Base-by-base conservation (phyloP, 2,113 vertebrate species). In the Sebastes schlegelii region DNA sequence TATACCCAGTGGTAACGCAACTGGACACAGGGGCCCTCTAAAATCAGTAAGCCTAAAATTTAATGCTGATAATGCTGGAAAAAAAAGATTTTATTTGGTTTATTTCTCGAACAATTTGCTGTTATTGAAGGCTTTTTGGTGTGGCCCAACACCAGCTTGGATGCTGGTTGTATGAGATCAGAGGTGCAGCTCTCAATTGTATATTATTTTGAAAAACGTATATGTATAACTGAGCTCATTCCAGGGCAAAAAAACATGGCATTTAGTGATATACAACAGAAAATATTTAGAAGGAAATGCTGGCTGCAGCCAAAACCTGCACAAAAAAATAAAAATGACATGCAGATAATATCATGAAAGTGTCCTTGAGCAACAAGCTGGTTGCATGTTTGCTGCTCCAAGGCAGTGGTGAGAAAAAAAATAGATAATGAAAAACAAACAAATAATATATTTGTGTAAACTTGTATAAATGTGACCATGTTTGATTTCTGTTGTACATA, bases 51-150 rank as follows among this genome's bases (percentile, higher is more conserved):
- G 23, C 23, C 16, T 69, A 19, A 52, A 69, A 48, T 23, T 52
- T 34, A 52, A 66, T 48, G 40, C 42, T 64, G 17, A 5, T 23
- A 21, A 58, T 57, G 10, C n/a, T 21, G 13, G 40, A 57, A 45
- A 19, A 48, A 26, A 52, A 17, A 6, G 48, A 21, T 71, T 80
- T 78, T 34, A 43, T 55, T 66, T 70, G 76, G 26, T 34, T 51
- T 46, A 52, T 63, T 40, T 69, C 62, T 68, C 26, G 40, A 6
- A 60, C 40, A 62, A 13, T 65, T 74, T 75, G 57, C 58, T 79
- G 26, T 62, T 74, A 80, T 69, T 83, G 10, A 75, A 71, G 66
- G 23, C 13, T 7, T 77, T 88, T 63, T 73, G 62, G 12, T 73
- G 69, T 73, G 72, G 57, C 62, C 57, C 11, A 34, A 62, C 55